Base-by-base conservation (phyloP, 2,113 vertebrate species). In the Garra rufa region DNA sequence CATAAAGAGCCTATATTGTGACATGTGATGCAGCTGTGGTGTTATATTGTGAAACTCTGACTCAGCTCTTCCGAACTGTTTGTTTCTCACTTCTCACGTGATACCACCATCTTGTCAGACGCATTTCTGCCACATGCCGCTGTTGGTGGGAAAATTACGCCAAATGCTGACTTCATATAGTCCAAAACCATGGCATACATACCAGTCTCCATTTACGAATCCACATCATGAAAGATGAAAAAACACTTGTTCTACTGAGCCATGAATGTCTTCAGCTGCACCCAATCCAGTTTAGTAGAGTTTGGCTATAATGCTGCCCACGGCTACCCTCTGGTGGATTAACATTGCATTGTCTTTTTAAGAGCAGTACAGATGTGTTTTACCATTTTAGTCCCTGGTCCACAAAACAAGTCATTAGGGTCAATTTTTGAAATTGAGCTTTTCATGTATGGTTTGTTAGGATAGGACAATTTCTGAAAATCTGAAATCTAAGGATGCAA, bases 301-400 rank as follows among this genome's bases (percentile, higher is more conserved):
- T 8, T 19, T 69, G 8, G 17, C 6, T n/a, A n/a, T 1, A 8
- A 34, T n/a, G 41, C n/a, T 9, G 70, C 3, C 3, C 70, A 11
- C 41, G 44, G 41, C 70, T 73, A 21, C 41, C n/a, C 70, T 73
- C 70, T 73, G 41, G n/a, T 46, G 41, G 70, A 26, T 73, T 24
- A 26, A 46, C 70, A 73, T 73, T 24, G 10, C 21, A 44, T 41
- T 43, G 38, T 43, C 6, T 43, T 21, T 71, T 24, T 44, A 5
- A 43, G 9, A 34, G 63, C 15, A 67, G 5, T 67, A 67, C 15
- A 65, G 26, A 15, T 28, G 15, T 17, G 26, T 65, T 2, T 65
- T 65, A 34, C 3, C 34, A 34, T 34, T 34, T 34, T 3, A 4
- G 34, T 4, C 34, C 1, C 1, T 34, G 34, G 34, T 4, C 34